Base-by-base conservation (phyloP, 53 echinoderm and acorn worm species). In the Temnopleurus reevesii region DNA sequence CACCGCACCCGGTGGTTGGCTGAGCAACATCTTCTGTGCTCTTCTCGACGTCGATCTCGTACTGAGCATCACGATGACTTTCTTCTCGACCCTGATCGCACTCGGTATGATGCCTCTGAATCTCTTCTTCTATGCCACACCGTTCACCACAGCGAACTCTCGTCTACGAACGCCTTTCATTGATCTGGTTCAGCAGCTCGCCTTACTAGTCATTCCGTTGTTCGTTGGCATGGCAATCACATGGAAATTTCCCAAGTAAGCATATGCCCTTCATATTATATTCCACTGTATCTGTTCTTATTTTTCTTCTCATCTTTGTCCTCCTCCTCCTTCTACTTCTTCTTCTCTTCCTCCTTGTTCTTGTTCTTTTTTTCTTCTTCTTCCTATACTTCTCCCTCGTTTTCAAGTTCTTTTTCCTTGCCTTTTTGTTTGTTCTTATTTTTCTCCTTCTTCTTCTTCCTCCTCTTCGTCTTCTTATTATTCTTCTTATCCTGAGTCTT, bases 11-110 rank as follows among this genome's bases (percentile, higher is more conserved):
- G 96, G 99, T 49, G 99, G 95, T 1, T 94, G 94, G 89, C 89
- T 93, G 29, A 99, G 99, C 54, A 99, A 94, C 71, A 90, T 99
- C 34, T 82, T 93, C 65, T 90, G 90, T 45, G 83, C 94, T 35
- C 91, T 99, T 24, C 79, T 99, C 54, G 96, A 95, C 47, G 86
- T 91, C 53, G 99, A 99, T 81, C 87, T 96, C 24, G 93, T 94
- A 0, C 94, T 99, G 12, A 99, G 99, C 49, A 84, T 99, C 17
- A 96, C 99, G 19, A 99, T 99, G 99, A 99, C 99, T 9, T 92
- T 93, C 59, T 92, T 94, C 71, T 99, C 95, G 1, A 89, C 96
- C 33, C 56, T 99, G 49, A 56, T 93, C 9, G 93, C 99, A 10
- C 87, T 99, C 30, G 94, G 90, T 7, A 94, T 99, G 94, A 99